Percentiles rank a stretch among this genome's conserved stretches.
Conservation (phyloP, 2,797 vertebrate genomes). For the Myioborus melanocephalus region DNA sequence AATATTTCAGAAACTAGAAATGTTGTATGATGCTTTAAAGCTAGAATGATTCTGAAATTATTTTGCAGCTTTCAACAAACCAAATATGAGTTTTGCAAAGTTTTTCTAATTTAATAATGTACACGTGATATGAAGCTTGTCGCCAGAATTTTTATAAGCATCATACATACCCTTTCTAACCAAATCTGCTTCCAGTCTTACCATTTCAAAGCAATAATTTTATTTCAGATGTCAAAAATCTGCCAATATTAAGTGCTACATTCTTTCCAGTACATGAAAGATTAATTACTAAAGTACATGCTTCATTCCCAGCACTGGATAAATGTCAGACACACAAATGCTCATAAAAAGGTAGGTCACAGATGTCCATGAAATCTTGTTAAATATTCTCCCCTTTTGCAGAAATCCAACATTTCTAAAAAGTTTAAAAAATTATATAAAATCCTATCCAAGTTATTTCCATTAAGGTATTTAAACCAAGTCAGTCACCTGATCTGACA, state of each 20-base stretch:
- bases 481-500: background rate
- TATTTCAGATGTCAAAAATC: background rate
- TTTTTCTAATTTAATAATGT: background rate
- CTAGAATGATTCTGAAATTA: background rate
- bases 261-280: background rate
- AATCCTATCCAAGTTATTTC: background rate
- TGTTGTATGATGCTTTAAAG: background rate
- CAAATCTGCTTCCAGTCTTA: background rate
- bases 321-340: background rate
- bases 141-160: background rate
- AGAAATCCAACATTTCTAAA: background rate
- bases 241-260: background rate
- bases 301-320: background rate
- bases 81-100: background rate
- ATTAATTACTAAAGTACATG: background rate
- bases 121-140: background rate
- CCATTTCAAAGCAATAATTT: background rate
- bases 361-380: background rate
- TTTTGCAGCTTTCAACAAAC: background rate
- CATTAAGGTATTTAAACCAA: constrained; percentile 33
- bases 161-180: background rate
- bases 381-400: background rate
- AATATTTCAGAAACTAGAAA: background rate
- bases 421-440: background rate
- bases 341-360: background rate